Base-by-base conservation (phyloP, 1,140 invertebrate species). In the Drosophila oshimai region DNA sequence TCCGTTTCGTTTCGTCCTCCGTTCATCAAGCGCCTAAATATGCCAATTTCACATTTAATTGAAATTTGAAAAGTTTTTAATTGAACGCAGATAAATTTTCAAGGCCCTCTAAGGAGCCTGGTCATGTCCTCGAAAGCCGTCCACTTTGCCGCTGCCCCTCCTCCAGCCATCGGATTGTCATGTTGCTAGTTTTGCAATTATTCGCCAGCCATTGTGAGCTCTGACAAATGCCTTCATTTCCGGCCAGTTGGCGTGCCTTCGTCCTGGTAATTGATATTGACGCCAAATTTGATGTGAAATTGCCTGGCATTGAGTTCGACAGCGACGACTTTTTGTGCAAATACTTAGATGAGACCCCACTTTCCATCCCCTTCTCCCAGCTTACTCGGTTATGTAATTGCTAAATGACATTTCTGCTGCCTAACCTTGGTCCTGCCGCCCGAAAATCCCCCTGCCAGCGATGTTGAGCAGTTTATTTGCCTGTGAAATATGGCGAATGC, bases 31-130 rank as follows among this genome's bases (percentile, higher is more conserved):
- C 76, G 64, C 64, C 81, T 87, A 87, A 87, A 87, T 87, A 87
- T 81, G 81, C 81, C 83, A 88, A 88, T 87, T 88, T 87, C 54
- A 77, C 74, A 78, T 87, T 87, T 88, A 87, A 87, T 87, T 87
- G 83, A 87, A 87, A 87, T 88, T 87, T 87, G 83, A 87, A 87
- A 87, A 87, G 83, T 87, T 87, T 87, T 83, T 88, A 88, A 87
- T 87, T 87, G 83, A 87, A 87, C 81, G 76, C 76, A 87, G 76
- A 87, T 87, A 87, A 87, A 87, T 87, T 86, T 80, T 42, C 26
- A 68, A 80, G 67, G 60, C 42, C 58, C 34, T 15, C 50, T 15
- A 31, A 55, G 33, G 24, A 47, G 41, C 41, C 31, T 47, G 31
- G 22, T 13, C 24, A 45, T 28, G 33, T 45, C 26, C 24, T 47